A percentile compares a stretch with the other conserved stretches of the same genome.
These are phyloP conservation scores for Nylanderia fulva DNA, from an alignment of 1,140 invertebrate genomes.

Conservation along the genomic window DNA sequence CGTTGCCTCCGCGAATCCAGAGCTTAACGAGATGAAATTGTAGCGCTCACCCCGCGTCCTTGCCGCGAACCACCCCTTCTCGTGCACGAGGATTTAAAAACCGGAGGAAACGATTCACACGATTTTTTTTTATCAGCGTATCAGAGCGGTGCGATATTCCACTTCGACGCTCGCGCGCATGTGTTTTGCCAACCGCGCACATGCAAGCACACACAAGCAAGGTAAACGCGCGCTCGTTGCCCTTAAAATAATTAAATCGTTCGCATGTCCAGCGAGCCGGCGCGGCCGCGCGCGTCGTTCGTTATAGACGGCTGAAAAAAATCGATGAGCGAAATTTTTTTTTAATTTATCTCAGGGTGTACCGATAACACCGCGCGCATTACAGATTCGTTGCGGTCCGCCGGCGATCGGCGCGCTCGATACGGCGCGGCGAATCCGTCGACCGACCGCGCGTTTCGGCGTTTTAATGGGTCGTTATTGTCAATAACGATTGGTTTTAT, in stretches of 20 bases:
- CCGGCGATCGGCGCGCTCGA: neutral
- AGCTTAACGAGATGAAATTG: constrained; percentile 74
- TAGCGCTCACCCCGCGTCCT: constrained; percentile 10
- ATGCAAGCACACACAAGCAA: constrained; percentile 1
- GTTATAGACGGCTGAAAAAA: neutral
- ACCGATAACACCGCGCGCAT: constrained; percentile 47
- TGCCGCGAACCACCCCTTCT: neutral
- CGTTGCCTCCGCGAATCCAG: constrained; percentile 58
- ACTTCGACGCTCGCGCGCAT: constrained; percentile 34
- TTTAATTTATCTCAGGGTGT: constrained; percentile 13
- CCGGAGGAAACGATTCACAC: constrained; percentile 56
- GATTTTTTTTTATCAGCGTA: constrained; percentile 57
- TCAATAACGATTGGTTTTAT: constrained; percentile 77
- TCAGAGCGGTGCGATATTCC: constrained; percentile 59
- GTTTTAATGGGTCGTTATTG: constrained; percentile 76
- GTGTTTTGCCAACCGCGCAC: constrained; percentile 14
- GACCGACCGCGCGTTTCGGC: constrained; percentile 55
- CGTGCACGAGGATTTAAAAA: constrained; percentile 68
- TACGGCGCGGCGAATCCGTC: neutral
- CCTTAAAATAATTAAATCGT: constrained; percentile 69
- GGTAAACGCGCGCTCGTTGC: constrained; percentile 58
- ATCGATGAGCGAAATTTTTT: constrained; percentile 56
- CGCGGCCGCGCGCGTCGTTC: neutral
- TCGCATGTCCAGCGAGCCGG: constrained; percentile 39
- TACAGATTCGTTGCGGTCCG: constrained; percentile 63